Conservation (phyloP, 2,797 vertebrate species). For the Sebastiscus albofasciatus region DNA sequence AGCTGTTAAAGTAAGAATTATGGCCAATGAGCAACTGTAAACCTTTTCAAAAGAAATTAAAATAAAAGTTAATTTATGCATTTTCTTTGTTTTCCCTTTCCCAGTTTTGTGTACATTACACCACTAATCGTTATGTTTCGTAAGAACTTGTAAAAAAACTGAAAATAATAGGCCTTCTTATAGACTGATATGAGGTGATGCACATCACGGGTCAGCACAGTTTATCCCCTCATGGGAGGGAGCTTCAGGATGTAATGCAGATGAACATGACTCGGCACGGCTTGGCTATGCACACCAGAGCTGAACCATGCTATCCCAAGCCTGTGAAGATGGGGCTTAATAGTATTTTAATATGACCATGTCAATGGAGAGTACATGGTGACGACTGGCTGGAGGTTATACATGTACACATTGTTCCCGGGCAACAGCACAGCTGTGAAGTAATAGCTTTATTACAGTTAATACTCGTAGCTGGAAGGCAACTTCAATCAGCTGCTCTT, state of each 20-base stretch:
- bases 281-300: background rate
- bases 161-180: background rate
- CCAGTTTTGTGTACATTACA: background rate
- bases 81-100: background rate
- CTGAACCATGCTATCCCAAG: background rate
- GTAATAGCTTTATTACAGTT: background rate
- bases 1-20: background rate
- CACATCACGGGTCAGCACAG: background rate
- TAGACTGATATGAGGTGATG: constrained; percentile 5
- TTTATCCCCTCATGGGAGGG: background rate
- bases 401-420: background rate
- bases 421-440: background rate
- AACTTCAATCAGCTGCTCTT: background rate
- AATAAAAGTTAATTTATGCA: too few species aligned
- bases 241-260: background rate
- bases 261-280: background rate
- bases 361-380: background rate
- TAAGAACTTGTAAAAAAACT: background rate
- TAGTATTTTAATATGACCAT: background rate
- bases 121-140: background rate
- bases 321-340: background rate
- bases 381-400: background rate
- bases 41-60: too few species aligned
- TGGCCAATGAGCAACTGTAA: background rate
- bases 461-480: background rate